phyloP scores from a whole-genome alignment of 2,888 invertebrate genomes.

The Sialis lutaria region DNA sequence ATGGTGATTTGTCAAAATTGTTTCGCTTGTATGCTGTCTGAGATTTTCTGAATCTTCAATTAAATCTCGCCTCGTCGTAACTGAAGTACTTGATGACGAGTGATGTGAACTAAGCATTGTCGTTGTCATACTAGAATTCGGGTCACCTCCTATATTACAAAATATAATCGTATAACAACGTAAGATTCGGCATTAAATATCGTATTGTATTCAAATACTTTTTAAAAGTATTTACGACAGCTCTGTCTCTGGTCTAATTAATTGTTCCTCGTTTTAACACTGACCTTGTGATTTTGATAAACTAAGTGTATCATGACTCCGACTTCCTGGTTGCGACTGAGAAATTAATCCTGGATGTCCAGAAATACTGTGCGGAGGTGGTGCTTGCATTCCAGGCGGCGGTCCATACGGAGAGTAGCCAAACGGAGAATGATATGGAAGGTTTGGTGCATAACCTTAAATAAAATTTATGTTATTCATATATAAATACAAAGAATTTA shows the following conservation, averaged over 20 bases:
- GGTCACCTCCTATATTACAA: conserved; percentile 3
- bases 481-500: no score
- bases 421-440: conserved; percentile 29
- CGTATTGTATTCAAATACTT: no score
- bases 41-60: conserved; percentile 32
- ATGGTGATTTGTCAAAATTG: conserved; percentile 47
- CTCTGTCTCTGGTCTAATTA: no score
- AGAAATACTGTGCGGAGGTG: not conserved
- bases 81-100: conserved; percentile 50
- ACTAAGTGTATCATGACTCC: conserved; percentile 43
- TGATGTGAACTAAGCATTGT: conserved; percentile 51
- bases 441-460: conserved; percentile 26
- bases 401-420: conserved; percentile 22
- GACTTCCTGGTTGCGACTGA: conserved; percentile 48
- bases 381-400: conserved; percentile 18
- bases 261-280: not conserved
- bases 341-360: conserved; percentile 1
- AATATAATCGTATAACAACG: no score
- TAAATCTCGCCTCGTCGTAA: conserved; percentile 51
- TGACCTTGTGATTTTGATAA: conserved; percentile 3
- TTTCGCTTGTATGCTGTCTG: conserved; percentile 43
- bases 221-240: no score
- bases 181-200: no score
- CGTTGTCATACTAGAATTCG: conserved; percentile 33
- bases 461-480: not conserved